These are phyloP conservation scores for Hymenochirus boettgeri DNA, from an alignment of 2,113 vertebrate genomes.

Conservation along the genomic window DNA sequence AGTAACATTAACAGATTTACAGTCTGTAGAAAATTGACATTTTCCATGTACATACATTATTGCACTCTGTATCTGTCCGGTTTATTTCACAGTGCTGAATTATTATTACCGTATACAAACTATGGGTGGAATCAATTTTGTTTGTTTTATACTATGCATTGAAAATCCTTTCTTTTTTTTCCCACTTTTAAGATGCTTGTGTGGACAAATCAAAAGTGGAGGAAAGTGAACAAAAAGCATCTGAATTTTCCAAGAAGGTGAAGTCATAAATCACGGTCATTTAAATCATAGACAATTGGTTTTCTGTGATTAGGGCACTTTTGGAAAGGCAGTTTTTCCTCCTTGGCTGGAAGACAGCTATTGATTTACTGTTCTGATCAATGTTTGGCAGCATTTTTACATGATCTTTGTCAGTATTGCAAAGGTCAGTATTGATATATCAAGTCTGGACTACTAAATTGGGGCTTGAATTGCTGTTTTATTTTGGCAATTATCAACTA, in stretches of 20 bases:
- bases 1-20: too few species aligned
- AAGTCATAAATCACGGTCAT: slow-evolving; percentile 50
- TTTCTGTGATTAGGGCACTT: slow-evolving; percentile 47
- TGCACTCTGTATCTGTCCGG: too few species aligned
- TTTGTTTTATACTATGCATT: too few species aligned
- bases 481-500: slow-evolving; percentile 22
- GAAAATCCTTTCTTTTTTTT: too few species aligned
- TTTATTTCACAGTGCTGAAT: too few species aligned
- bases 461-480: slow-evolving; percentile 45
- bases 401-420: slow-evolving; percentile 67
- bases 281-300: slow-evolving; percentile 43
- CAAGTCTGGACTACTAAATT: slow-evolving; percentile 53
- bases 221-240: slow-evolving; percentile 89
- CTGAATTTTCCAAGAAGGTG: slow-evolving; percentile 94
- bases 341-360: slow-evolving; percentile 57
- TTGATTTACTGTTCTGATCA: slow-evolving; percentile 64
- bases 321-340: slow-evolving; percentile 56
- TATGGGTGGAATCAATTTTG: too few species aligned
- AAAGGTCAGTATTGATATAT: slow-evolving; percentile 56
- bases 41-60: too few species aligned
- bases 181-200: slow-evolving; percentile 81
- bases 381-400: slow-evolving; percentile 65
- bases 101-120: too few species aligned
- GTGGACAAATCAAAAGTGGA: slow-evolving; percentile 95
- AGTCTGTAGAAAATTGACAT: too few species aligned